A percentile compares a stretch with the other conserved stretches of the same genome.
Conservation (phyloP, 1,140 invertebrate species). For the Wiebesia pumilae region DNA sequence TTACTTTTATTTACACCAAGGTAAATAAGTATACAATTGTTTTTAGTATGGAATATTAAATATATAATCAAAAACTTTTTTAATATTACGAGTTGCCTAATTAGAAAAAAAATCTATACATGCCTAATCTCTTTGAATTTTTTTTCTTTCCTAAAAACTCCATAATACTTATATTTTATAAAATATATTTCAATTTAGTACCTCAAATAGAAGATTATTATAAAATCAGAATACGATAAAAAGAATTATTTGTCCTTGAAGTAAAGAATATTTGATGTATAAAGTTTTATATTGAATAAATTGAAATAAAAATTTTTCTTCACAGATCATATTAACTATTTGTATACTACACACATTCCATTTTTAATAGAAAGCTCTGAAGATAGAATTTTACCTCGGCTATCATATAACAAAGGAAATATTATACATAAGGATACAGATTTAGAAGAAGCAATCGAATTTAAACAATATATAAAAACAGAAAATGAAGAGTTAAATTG, state of each 20-base stretch:
- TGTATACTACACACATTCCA: constrained; percentile 58
- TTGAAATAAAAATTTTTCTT: constrained; percentile 30
- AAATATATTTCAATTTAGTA: neutral
- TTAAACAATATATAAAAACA: neutral
- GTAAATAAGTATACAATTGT: too few relatives aligned
- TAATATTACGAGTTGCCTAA: too few relatives aligned
- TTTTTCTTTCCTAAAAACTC: neutral
- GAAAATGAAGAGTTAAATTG: neutral
- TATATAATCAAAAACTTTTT: too few relatives aligned
- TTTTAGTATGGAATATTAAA: too few relatives aligned
- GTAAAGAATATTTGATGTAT: neutral
- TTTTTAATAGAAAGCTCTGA: constrained; percentile 33
- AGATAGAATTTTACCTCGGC: constrained; percentile 60
- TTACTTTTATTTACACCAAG: too few relatives aligned
- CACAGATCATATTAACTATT: constrained; percentile 58
- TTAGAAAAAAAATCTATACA: too few relatives aligned
- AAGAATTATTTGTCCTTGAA: too few relatives aligned
- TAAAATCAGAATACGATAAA: too few relatives aligned
- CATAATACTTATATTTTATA: neutral
- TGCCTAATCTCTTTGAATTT: too few relatives aligned
- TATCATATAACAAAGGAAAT: constrained; percentile 56
- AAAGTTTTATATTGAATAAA: neutral
- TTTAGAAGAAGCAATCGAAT: neutral
- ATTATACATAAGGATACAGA: constrained; percentile 50
- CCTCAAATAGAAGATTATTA: neutral